Conservation (phyloP, 2,113 vertebrate genomes). For the Charadrius vociferus region DNA sequence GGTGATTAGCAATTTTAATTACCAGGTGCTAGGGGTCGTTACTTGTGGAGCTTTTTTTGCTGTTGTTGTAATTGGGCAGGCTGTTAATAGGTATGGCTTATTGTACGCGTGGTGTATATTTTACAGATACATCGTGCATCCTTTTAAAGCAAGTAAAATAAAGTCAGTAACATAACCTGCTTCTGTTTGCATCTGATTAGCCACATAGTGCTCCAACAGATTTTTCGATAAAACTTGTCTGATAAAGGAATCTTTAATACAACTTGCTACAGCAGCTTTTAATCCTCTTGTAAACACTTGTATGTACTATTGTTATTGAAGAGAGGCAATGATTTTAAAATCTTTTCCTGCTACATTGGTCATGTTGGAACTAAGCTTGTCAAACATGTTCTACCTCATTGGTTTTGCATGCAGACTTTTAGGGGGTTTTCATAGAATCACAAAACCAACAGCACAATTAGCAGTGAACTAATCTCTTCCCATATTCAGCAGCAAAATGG, state of each 20-base stretch:
- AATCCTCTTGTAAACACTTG: slow-evolving; percentile 66
- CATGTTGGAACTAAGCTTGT: slow-evolving; percentile 54
- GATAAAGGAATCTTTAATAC: slow-evolving; percentile 8
- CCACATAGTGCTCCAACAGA: background rate
- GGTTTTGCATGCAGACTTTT: slow-evolving; percentile 52
- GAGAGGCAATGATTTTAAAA: slow-evolving; percentile 49
- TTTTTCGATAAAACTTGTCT: slow-evolving; percentile 21
- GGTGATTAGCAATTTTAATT: slow-evolving; percentile 92
- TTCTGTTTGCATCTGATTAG: slow-evolving; percentile 29
- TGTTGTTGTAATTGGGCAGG: slow-evolving; percentile 69
- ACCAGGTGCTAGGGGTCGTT: slow-evolving; percentile 84
- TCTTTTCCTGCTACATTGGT: slow-evolving; percentile 39
- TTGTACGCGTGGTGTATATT: slow-evolving; percentile 24
- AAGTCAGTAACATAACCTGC: slow-evolving; percentile 35
- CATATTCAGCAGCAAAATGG: slow-evolving; percentile 13
- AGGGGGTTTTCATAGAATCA: slow-evolving; percentile 52
- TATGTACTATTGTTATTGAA: slow-evolving; percentile 34
- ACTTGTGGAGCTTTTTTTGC: slow-evolving; percentile 35
- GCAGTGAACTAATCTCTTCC: slow-evolving; percentile 51
- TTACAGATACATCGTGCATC: slow-evolving; percentile 57
- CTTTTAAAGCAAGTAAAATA: slow-evolving; percentile 65
- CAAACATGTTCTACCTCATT: slow-evolving; percentile 64
- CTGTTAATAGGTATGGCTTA: slow-evolving; percentile 67
- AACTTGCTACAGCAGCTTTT: background rate
- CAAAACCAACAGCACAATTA: slow-evolving; percentile 65